phyloP scores from a whole-genome alignment of 2,113 vertebrate genomes.

The Sturnus vulgaris region DNA sequence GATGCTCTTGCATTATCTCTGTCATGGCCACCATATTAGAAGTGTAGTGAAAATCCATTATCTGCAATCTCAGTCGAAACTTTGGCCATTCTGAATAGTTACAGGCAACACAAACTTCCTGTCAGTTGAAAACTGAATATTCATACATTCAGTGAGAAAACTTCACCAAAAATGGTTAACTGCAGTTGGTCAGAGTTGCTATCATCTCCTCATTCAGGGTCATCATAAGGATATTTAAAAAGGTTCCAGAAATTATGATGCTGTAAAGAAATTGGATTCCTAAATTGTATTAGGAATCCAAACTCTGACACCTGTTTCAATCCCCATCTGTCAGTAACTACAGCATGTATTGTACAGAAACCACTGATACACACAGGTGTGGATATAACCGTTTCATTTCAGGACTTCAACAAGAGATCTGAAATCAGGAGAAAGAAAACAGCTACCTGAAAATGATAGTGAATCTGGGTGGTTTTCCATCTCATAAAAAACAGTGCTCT shows the following conservation, averaged over 20 bases:
- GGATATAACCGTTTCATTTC: not conserved
- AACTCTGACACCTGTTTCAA: not conserved
- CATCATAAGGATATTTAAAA: not conserved
- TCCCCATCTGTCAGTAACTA: not conserved
- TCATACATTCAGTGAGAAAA: not conserved
- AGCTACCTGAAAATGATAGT: not conserved
- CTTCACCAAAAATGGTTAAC: not conserved
- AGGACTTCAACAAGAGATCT: not conserved
- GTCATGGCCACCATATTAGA: slow-evolving; percentile 30
- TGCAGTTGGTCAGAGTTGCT: not conserved
- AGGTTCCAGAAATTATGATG: not conserved
- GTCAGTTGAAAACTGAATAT: not conserved
- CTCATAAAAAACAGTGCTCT: not conserved
- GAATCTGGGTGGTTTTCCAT: accelerated
- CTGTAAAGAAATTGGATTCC: not conserved
- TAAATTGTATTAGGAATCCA: not conserved
- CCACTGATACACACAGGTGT: not conserved
- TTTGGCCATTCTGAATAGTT: not conserved
- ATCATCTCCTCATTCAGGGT: not conserved
- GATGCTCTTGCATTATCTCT: not conserved
- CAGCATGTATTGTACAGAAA: not conserved
- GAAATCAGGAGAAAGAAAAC: not conserved
- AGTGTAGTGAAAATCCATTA: slow-evolving; percentile 13
- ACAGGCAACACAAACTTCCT: not conserved
- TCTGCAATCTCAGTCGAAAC: slow-evolving; percentile 9